phyloP scores from a whole-genome alignment of 1,140 invertebrate species.

The Lethrus apterus region DNA sequence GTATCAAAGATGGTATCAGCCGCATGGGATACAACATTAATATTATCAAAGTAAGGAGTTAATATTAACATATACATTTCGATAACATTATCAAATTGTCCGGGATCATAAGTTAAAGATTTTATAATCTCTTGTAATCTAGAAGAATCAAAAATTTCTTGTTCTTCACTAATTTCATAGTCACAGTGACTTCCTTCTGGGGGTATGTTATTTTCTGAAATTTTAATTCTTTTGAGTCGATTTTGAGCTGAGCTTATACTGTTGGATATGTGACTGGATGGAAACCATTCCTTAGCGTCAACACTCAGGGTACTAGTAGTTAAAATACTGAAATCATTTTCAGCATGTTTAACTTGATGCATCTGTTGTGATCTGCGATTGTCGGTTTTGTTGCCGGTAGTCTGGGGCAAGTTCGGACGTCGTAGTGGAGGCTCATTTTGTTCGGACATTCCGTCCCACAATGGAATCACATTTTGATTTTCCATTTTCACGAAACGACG shows the following conservation, averaged over 20 bases:
- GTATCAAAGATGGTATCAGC: constrained; percentile 29
- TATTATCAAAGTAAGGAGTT: constrained; percentile 28
- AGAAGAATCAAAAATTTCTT: constrained; percentile 4
- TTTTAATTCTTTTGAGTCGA: constrained; percentile 8
- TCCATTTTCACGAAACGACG: constrained; percentile 3
- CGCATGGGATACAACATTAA: constrained; percentile 23
- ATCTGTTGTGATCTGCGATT: too few species aligned
- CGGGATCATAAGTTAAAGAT: constrained; percentile 35
- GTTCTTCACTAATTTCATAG: neutral
- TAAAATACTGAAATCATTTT: neutral
- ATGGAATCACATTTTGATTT: neutral
- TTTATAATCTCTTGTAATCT: constrained; percentile 30
- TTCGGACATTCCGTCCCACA: constrained; percentile 3
- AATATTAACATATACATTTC: constrained; percentile 34
- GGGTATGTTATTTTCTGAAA: neutral
- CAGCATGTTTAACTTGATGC: neutral
- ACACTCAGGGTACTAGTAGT: constrained; percentile 10
- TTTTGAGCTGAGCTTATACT: neutral
- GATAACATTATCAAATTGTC: constrained; percentile 36
- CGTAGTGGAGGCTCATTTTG: neutral
- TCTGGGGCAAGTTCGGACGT: constrained; percentile 2
- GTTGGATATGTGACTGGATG: constrained; percentile 2
- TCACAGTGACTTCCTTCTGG: neutral
- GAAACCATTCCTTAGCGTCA: constrained; percentile 20
- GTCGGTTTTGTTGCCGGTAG: neutral